A percentile compares a stretch with the other conserved stretches of the same genome.
phyloP scores from a whole-genome alignment of 1,140 invertebrate genomes.

The Monochamus saltuarius region DNA sequence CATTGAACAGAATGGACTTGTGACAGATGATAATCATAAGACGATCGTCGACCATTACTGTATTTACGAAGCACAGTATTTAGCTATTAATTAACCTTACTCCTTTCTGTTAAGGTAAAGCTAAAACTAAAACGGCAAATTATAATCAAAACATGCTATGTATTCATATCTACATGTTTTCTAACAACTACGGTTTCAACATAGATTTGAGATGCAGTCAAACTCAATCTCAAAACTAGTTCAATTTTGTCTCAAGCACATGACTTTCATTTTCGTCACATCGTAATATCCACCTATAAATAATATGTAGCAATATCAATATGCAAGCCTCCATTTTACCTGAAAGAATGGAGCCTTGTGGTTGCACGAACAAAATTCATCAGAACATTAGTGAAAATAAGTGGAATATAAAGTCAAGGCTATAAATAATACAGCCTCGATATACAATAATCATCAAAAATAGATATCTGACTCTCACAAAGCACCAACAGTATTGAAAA shows the following conservation, averaged over 20 bases:
- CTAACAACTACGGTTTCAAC: slow-evolving; percentile 39
- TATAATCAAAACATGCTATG: slow-evolving; percentile 40
- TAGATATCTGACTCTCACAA: no score
- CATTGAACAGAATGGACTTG: slow-evolving; percentile 30
- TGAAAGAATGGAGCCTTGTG: slow-evolving; percentile 72
- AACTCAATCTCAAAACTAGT: slow-evolving; percentile 38
- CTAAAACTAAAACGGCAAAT: slow-evolving; percentile 39
- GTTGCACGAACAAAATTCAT: slow-evolving; percentile 57
- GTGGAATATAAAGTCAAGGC: no score
- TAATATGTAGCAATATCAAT: slow-evolving; percentile 48
- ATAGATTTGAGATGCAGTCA: slow-evolving; percentile 39
- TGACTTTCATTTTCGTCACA: slow-evolving; percentile 32
- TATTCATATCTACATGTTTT: slow-evolving; percentile 36
- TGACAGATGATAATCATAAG: not conserved
- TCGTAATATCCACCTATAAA: slow-evolving; percentile 44
- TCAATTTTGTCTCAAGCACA: slow-evolving; percentile 38
- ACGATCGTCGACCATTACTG: slow-evolving; percentile 9
- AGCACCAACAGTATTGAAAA: no score
- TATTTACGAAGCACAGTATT: slow-evolving; percentile 21
- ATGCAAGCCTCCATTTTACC: slow-evolving; percentile 61
- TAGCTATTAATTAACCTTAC: slow-evolving; percentile 11
- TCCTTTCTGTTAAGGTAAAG: slow-evolving; percentile 22
- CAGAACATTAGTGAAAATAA: slow-evolving; percentile 38
- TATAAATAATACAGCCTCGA: no score
- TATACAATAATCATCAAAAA: no score